Base-by-base conservation (phyloP, 92 coral and sea anemone genomes). In the Parazoanthus darwini region DNA sequence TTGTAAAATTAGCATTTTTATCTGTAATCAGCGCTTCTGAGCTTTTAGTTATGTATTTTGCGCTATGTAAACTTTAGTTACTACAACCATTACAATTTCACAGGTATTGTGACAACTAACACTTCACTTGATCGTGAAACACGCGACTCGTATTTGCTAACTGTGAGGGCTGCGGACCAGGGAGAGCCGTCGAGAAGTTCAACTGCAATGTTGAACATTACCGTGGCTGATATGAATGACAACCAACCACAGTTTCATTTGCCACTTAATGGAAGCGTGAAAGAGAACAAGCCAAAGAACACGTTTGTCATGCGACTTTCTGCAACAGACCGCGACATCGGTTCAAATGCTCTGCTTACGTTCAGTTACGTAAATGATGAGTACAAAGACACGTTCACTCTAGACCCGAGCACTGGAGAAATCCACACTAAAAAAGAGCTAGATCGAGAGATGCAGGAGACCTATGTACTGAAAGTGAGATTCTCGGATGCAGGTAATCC, bases 401-500 rank as follows among this genome's bases (percentile, higher is more conserved):
- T 97, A 2, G 81, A 97, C 83, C 23, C 90, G 7, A 39, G 76
- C 23, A 92, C 92, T 1, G 99, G 99, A 25, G 95, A 86, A 11
- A 91, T 97, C 4, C 88, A 44, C 29, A 93, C 99, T 18, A 79
- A 71, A 80, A 92, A 74, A 71, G 44, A 88, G 1, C 92, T 95
- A 6, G 99, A 97, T 81, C 93, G 98, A 36, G 99, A 97, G 82
- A 78, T 67, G 86, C 97, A 97, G 63, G 94, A 90, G 50, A 89
- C 33, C 13, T 93, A 95, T 90, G 84, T 86, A 1, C 66, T 97
- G 36, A 91, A 91, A 81, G 83, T 97, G 8, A 89, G 90, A 25
- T 98, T 91, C 39, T 77, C 95, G 18, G 99, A 97, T 81, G 89
- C 90, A 35, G 99, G 99, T 4, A 88, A 56, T 8, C 98, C 98